A percentile compares a stretch with the other conserved stretches of the same genome.
Evolutionary conservation across 2,113 vertebrate genomes (phyloP).

Genomic region (Anser brachyrhynchus): DNA sequence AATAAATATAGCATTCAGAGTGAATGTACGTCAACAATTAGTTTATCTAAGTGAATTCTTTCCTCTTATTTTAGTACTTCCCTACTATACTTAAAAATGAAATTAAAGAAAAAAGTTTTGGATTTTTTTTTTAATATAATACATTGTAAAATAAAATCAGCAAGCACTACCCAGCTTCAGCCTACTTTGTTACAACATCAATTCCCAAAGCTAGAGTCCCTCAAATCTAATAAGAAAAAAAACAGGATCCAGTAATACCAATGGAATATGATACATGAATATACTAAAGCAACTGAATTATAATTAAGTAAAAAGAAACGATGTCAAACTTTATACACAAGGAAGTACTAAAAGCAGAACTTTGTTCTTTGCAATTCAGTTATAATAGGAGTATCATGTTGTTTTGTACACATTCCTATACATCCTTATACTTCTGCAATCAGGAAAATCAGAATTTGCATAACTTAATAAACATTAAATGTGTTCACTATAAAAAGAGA

Average conservation of each 20-base stretch:
- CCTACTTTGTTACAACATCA: background rate
- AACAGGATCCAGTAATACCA: background rate
- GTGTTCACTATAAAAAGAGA: background rate
- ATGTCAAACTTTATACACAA: background rate
- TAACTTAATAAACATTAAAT: background rate
- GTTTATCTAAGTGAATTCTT: background rate
- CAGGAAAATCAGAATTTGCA: background rate
- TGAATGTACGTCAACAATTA: background rate
- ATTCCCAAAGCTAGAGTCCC: background rate
- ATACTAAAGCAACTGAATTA: background rate
- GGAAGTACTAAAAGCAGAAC: background rate
- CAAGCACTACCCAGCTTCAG: background rate
- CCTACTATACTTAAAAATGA: background rate
- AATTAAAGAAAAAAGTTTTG: background rate
- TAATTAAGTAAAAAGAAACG: background rate
- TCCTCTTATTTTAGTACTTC: background rate
- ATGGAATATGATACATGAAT: background rate
- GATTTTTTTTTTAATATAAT: background rate
- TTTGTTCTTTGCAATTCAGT: background rate
- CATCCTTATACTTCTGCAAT: background rate
- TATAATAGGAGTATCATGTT: background rate
- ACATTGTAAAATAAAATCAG: background rate
- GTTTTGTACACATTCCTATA: background rate
- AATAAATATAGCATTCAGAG: background rate
- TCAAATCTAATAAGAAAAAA: background rate